These are phyloP conservation scores for Lutjanus argentimaculatus DNA, from an alignment of 2,797 vertebrate species.

Conservation along the genomic window DNA sequence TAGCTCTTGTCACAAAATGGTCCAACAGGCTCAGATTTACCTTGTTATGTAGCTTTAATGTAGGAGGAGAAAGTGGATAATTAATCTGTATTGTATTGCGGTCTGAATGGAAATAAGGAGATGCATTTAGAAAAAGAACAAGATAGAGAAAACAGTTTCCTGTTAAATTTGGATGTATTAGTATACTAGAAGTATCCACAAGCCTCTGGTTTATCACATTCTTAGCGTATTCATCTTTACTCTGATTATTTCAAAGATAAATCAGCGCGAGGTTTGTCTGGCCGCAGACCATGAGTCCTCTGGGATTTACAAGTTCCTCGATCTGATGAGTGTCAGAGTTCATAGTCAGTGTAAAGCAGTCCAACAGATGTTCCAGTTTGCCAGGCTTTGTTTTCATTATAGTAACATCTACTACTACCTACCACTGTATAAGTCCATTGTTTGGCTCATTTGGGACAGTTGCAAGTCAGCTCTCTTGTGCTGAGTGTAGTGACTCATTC, in stretches of 20 bases:
- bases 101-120: not conserved
- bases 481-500: not conserved
- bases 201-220: no score
- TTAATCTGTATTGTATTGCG: not conserved
- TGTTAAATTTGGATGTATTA: not conserved
- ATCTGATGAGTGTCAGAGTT: not conserved
- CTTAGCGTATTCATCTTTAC: no score
- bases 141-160: constrained; percentile 1
- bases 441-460: not conserved
- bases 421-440: not conserved
- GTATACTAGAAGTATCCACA: no score
- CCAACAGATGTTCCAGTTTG: not conserved
- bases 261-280: no score
- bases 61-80: not conserved
- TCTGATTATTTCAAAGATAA: no score
- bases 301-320: not conserved
- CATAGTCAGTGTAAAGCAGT: not conserved
- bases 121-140: not conserved
- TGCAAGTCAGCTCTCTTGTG: no score
- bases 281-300: not conserved
- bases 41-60: not conserved
- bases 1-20: not conserved
- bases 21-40: not conserved
- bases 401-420: not conserved
- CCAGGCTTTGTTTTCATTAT: not conserved